Conservation (phyloP, 2,888 invertebrate species). For the Nephrotoma appendiculata region DNA sequence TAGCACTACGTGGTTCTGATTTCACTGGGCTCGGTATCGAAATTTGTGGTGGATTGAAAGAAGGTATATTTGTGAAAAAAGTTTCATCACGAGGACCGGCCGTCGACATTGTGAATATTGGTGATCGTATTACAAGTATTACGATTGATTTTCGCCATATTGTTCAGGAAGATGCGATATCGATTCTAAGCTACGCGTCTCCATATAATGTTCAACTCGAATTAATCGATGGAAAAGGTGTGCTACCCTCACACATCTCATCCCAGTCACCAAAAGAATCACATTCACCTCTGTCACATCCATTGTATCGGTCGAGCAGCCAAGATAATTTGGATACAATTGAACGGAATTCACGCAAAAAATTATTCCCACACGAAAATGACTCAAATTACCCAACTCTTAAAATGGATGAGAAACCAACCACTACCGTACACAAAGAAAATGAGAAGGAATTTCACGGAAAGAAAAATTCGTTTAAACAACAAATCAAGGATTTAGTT, state of each 20-base stretch:
- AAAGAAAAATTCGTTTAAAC: conserved; percentile 10
- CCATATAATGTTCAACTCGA: conserved; percentile 77
- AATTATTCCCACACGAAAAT: conserved; percentile 10
- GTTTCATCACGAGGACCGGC: conserved; percentile 78
- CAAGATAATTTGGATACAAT: conserved; percentile 49
- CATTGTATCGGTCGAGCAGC: conserved; percentile 57
- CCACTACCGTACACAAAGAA: conserved; percentile 8
- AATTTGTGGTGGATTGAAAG: conserved; percentile 79
- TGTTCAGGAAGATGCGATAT: conserved; percentile 79
- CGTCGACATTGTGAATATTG: conserved; percentile 52
- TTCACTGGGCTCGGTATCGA: conserved; percentile 80
- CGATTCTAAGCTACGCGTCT: conserved; percentile 79
- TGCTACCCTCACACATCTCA: not conserved
- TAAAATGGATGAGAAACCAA: conserved; percentile 11
- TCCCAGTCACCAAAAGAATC: conserved; percentile 9
- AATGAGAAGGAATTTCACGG: conserved; percentile 9
- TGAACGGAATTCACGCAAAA: conserved; percentile 13
- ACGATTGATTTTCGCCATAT: conserved; percentile 79
- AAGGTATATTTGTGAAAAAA: conserved; percentile 79
- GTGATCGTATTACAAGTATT: conserved; percentile 75
- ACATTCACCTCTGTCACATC: conserved; percentile 45
- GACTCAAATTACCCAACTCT: conserved; percentile 13
- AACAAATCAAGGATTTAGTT: conserved; percentile 10
- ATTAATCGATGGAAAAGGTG: conserved; percentile 41
- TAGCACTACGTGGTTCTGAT: conserved; percentile 69